These are phyloP conservation scores for Pseudanteris insignis DNA, from an alignment of 2,888 invertebrate genomes.

Conservation along the genomic window DNA sequence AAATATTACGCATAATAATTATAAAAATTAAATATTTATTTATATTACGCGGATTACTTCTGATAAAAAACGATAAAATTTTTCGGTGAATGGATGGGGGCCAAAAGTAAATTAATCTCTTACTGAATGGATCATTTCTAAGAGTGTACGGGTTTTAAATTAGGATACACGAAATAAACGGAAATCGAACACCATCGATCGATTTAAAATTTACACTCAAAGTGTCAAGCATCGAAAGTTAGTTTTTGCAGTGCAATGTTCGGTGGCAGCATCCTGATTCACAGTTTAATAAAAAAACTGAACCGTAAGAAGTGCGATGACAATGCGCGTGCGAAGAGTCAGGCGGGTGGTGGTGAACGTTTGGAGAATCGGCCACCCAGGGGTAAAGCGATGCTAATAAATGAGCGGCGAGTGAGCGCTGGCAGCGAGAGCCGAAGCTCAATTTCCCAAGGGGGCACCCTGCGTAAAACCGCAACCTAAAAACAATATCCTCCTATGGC, in stretches of 20 bases:
- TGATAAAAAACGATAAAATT: no score
- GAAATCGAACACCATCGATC: no score
- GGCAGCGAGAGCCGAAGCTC: conserved; percentile 56
- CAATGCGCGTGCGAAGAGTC: conserved; percentile 43
- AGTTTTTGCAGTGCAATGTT: conserved; percentile 13
- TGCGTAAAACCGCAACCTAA: conserved; percentile 61
- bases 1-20: conserved; percentile 2
- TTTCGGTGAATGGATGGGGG: no score
- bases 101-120: no score
- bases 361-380: conserved; percentile 62
- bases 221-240: not conserved
- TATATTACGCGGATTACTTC: no score
- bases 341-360: conserved; percentile 27
- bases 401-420: conserved; percentile 60
- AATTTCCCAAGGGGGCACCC: conserved; percentile 61
- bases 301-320: conserved; percentile 51
- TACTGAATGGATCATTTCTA: no score
- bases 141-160: no score
- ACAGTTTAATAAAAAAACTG: conserved; percentile 41
- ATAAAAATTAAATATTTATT: no score
- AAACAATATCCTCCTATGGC: conserved; percentile 59
- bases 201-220: no score
- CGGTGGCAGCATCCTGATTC: conserved; percentile 27
- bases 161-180: no score
- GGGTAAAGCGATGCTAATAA: conserved; percentile 62